Base-by-base conservation (phyloP, 2,797 vertebrate genomes). In the Diplodus puntazzo region DNA sequence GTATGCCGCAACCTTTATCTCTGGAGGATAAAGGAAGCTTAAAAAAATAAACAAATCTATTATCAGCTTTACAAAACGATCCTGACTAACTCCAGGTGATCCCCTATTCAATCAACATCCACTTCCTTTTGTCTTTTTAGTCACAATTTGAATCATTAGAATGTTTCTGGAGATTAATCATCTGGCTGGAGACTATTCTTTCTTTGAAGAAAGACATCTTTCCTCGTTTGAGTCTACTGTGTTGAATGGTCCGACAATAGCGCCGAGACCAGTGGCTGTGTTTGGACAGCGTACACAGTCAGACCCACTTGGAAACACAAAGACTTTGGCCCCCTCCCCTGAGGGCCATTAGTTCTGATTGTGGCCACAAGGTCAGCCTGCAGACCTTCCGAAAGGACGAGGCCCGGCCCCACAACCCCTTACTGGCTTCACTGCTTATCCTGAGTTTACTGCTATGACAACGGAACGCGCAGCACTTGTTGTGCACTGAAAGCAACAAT, bases 311-410 rank as follows among this genome's bases (percentile, higher is more conserved):
- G 75, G 87, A 91, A 93, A 94, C 92, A 95, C 93, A 96, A 95
- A 94, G 91, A 93, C 82, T 89, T 86, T 71, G 77, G 75, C 77
- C 81, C 82, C 76, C 73, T 92, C 93, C 94, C 95, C 46, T 8
- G 92, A 88, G 94, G 83, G 91, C 88, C 93, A 89, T 95, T 95
- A 95, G 85, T 89, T 92, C 87, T 95, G 94, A 95, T 95, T 94
- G 90, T 93, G 92, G 94, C 89, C 92, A 94, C 92, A 94, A 95
- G 95, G 95, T 96, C 95, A 95, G 87, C 39, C 79, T 89, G 90
- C 95, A 96, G 95, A 85, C 93, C 91, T 96, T 96, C 95, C 96
- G 95, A 94, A 92, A 91, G 89, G 90, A 92, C 85, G 67, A 93
- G 83, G 80, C 82, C 87, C 91, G 68, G 78, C 81, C 85, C 77